Conservation (phyloP, 2,888 invertebrate genomes). For the Periphyllus acericola region DNA sequence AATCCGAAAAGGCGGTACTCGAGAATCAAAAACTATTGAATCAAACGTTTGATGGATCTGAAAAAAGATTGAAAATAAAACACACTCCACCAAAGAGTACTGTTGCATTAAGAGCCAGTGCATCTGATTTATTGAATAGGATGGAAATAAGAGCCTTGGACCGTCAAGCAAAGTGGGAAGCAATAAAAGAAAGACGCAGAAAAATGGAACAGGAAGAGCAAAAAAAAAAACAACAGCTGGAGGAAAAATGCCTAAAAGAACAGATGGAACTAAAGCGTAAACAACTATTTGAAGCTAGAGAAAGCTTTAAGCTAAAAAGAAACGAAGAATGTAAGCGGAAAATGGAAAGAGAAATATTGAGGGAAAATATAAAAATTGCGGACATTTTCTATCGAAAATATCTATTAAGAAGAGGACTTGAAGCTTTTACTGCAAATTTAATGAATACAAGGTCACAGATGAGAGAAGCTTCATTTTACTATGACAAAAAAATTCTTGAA, state of each 20-base stretch:
- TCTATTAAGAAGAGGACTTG: background rate
- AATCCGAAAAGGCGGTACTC: slow-evolving; percentile 44
- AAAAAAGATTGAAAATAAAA: slow-evolving; percentile 13
- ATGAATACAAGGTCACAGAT: background rate
- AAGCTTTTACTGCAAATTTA: slow-evolving; percentile 27
- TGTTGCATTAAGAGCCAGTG: background rate
- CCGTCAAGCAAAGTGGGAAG: slow-evolving; percentile 48
- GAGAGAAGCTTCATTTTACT: slow-evolving; percentile 15
- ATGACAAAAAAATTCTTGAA: background rate
- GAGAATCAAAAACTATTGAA: slow-evolving; percentile 38
- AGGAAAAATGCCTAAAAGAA: slow-evolving; percentile 38
- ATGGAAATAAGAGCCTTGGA: slow-evolving; percentile 55
- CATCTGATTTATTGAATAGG: slow-evolving; percentile 32
- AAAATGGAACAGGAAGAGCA: slow-evolving; percentile 28
- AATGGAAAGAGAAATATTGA: slow-evolving; percentile 28
- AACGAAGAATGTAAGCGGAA: slow-evolving; percentile 34
- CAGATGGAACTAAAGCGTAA: slow-evolving; percentile 43
- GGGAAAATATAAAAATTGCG: slow-evolving; percentile 11
- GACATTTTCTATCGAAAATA: slow-evolving; percentile 10
- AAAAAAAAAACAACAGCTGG: slow-evolving; percentile 21
- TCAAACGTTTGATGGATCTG: background rate
- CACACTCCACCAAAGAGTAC: background rate
- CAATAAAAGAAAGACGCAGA: slow-evolving; percentile 28
- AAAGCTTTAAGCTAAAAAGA: slow-evolving; percentile 12
- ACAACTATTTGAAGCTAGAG: slow-evolving; percentile 37